Evolutionary conservation across 2,797 vertebrate species (phyloP).

Genomic region (Sebastes itinus): DNA sequence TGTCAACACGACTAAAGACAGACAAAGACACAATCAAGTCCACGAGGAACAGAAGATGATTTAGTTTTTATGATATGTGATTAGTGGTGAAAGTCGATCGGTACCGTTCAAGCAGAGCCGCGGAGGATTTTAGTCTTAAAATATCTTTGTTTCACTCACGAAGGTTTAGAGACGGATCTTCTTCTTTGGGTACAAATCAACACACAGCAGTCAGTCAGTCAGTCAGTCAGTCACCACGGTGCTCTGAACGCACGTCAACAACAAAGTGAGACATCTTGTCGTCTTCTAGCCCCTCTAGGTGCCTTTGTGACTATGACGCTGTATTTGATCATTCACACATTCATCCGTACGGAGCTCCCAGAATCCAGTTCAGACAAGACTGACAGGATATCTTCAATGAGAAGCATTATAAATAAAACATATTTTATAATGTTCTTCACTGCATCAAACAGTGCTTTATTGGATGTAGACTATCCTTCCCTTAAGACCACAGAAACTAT

Average conservation of each 20-base stretch:
- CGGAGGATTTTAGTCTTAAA: slow-evolving; percentile 39
- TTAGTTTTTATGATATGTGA: no score
- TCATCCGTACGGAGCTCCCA: slow-evolving; percentile 32
- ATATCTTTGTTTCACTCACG: slow-evolving; percentile 42
- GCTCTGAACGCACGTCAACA: slow-evolving; percentile 62
- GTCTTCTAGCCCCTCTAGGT: slow-evolving; percentile 52
- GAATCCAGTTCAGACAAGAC: slow-evolving; percentile 51
- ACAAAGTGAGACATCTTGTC: slow-evolving; percentile 58
- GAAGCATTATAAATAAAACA: slow-evolving; percentile 53
- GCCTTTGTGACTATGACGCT: slow-evolving; percentile 48
- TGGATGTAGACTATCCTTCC: neutral
- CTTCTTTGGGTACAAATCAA: slow-evolving; percentile 55
- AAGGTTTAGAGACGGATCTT: slow-evolving; percentile 48
- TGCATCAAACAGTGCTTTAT: slow-evolving; percentile 2
- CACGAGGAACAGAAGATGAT: neutral
- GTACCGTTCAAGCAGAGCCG: slow-evolving; percentile 7
- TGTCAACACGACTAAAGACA: slow-evolving; percentile 10
- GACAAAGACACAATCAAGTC: slow-evolving; percentile 28
- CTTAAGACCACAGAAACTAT: neutral
- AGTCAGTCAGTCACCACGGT: slow-evolving; percentile 30
- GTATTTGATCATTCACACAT: slow-evolving; percentile 51
- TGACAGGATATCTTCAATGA: slow-evolving; percentile 54
- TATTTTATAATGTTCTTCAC: slow-evolving; percentile 21
- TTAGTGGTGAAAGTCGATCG: neutral
- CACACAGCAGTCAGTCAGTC: slow-evolving; percentile 46